These are phyloP conservation scores for Phymorhynchus buccinoides DNA, from an alignment of 1,140 invertebrate species.

Conservation along the genomic window DNA sequence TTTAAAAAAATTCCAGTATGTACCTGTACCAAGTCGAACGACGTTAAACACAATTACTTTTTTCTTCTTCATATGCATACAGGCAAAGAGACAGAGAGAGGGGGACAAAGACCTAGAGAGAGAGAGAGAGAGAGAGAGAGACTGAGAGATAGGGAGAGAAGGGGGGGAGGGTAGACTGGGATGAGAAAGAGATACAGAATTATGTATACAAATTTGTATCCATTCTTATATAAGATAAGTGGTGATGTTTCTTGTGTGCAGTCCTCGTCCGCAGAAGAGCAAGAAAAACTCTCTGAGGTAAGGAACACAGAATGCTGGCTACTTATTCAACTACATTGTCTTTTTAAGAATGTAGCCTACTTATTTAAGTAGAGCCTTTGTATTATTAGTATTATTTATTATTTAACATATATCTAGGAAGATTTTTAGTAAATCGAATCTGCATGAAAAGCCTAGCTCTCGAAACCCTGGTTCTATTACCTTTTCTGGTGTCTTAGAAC, in stretches of 20 bases:
- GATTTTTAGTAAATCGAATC: no score
- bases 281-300: slow-evolving; percentile 50
- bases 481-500: no score
- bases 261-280: slow-evolving; percentile 49
- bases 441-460: no score
- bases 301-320: slow-evolving; percentile 6
- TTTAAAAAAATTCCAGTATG: no score
- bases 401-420: no score
- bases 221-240: not conserved
- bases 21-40: no score
- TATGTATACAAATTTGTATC: no score
- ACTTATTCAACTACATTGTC: not conserved
- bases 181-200: not conserved
- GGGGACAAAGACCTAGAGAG: not conserved
- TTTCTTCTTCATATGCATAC: no score
- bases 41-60: no score
- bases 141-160: not conserved
- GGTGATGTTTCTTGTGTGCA: slow-evolving; percentile 5
- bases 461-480: no score
- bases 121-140: not conserved
- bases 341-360: not conserved
- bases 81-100: not conserved
- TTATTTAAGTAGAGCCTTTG: no score
- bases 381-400: no score
- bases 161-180: not conserved